phyloP scores from a whole-genome alignment of 2,797 vertebrate species.

The Gymnodraco acuticeps region DNA sequence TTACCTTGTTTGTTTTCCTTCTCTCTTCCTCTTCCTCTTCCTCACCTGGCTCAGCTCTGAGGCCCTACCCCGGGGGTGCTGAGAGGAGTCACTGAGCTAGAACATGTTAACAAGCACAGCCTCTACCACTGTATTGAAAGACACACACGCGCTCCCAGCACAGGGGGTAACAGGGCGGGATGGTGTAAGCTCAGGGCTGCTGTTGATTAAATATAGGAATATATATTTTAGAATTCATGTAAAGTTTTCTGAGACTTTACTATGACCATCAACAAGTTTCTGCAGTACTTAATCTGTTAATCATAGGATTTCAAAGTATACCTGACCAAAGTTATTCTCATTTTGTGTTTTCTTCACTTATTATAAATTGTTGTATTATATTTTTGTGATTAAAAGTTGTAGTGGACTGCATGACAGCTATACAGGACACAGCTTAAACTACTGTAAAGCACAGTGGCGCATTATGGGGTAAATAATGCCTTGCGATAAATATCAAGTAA shows the following conservation, averaged over 20 bases:
- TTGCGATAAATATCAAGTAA: conserved; percentile 20
- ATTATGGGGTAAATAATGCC: conserved; percentile 9
- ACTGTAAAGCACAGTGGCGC: conserved; percentile 9
- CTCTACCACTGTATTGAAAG: conserved; percentile 79
- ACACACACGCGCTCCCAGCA: conserved; percentile 63
- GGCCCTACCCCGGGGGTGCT: conserved; percentile 70
- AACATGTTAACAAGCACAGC: conserved; percentile 87
- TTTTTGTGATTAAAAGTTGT: conserved; percentile 8
- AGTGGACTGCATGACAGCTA: not conserved
- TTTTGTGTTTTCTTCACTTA: not conserved
- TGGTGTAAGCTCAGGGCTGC: not conserved
- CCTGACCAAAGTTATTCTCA: not conserved
- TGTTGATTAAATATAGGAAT: not conserved
- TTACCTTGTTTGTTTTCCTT: conserved; percentile 86
- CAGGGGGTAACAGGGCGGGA: conserved; percentile 1
- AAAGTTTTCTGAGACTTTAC: not conserved
- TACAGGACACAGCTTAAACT: conserved; percentile 15
- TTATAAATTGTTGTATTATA: not conserved
- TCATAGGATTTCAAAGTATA: not conserved
- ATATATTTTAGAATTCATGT: not conserved
- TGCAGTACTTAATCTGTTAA: not conserved
- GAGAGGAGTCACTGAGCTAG: conserved; percentile 86
- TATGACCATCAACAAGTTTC: not conserved
- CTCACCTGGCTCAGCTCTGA: conserved; percentile 73
- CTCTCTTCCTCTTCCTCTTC: conserved; percentile 75